Evolutionary conservation across 2,797 vertebrate genomes (phyloP), one percentile per base, ranked within the genome.

Genomic region (Lacerta bilineata): DNA sequence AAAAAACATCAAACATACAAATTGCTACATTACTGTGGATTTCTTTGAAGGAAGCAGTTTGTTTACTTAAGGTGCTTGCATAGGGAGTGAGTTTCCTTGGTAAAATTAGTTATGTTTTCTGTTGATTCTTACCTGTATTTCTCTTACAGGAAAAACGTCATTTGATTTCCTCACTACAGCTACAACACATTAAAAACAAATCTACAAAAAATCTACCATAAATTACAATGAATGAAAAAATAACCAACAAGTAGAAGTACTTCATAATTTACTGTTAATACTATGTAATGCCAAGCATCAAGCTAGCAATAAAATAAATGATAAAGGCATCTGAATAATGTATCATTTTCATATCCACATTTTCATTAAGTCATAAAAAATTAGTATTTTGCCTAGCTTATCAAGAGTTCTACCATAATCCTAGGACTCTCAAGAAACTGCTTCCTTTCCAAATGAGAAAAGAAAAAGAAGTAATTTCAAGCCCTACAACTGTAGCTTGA

Each of bases 41-140:
- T 85, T 33, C 59, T 87, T 72, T 72, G 29, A 33, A 80, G 77
- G 85, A 80, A 80, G 85, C 85, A 55, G 43, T 55, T 69, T 86
- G 61, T 80, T 86, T 80, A 29, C 66, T 87, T 87, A 80, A 74
- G 33, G 20, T 15, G 9, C 41, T 59, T 59, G 46, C 66, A 87
- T 3, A 80, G 15, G 46, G 77, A 72, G 25, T 11, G 17, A 80
- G 46, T 41, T 86, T 29, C 43, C 77, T 80, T 87, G 36, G 33
- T 23, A 87, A 85, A 85, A 77, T 55, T 41, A 72, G 13, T 33
- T 8, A 55, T 59, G 46, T 80, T 80, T 55, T 41, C 77, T 39
- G 77, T 39, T 80, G 33, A 87, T 71, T 39, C 46, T n/a, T 59
- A 8, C 5, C 41, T 27, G 27, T 61, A n/a, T 76, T 86, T 78